Evolutionary conservation across 2,888 invertebrate genomes (phyloP).

Genomic region (Eupithecia tripunctaria): DNA sequence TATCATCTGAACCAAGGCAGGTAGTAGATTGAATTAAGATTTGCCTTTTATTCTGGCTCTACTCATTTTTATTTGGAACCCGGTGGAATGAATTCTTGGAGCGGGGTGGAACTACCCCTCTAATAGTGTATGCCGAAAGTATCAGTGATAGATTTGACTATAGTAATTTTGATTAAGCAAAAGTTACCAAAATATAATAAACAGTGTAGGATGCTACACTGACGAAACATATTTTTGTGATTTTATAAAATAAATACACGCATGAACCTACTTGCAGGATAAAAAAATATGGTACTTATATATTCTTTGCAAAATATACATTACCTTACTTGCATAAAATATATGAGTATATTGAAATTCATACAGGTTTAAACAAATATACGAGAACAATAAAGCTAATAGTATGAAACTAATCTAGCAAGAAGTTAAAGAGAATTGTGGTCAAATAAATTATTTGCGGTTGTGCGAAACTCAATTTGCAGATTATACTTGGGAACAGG

Average conservation of each 20-base stretch:
- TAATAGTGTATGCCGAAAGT: too few species aligned
- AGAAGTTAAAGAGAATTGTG: constrained; percentile 16
- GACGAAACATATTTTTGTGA: background rate
- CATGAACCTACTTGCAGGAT: background rate
- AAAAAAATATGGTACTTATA: constrained; percentile 5
- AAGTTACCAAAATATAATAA: background rate
- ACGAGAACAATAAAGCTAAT: constrained; percentile 9
- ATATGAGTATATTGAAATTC: background rate
- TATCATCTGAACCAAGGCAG: too few species aligned
- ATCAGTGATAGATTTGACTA: background rate
- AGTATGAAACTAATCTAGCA: constrained; percentile 14
- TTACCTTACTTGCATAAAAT: background rate
- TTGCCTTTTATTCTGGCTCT: too few species aligned
- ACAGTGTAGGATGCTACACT: background rate
- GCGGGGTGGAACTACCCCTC: too few species aligned
- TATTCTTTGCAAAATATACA: background rate
- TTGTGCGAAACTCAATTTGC: constrained; percentile 10
- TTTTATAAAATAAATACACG: background rate
- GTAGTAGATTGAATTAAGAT: too few species aligned
- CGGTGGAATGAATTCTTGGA: too few species aligned
- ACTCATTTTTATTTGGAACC: too few species aligned
- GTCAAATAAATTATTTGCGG: constrained; percentile 21
- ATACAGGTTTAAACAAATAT: background rate
- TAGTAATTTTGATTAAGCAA: background rate
- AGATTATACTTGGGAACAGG: constrained; percentile 14